Conservation (phyloP, 2,113 vertebrate species). For the Galemys pyrenaicus region DNA sequence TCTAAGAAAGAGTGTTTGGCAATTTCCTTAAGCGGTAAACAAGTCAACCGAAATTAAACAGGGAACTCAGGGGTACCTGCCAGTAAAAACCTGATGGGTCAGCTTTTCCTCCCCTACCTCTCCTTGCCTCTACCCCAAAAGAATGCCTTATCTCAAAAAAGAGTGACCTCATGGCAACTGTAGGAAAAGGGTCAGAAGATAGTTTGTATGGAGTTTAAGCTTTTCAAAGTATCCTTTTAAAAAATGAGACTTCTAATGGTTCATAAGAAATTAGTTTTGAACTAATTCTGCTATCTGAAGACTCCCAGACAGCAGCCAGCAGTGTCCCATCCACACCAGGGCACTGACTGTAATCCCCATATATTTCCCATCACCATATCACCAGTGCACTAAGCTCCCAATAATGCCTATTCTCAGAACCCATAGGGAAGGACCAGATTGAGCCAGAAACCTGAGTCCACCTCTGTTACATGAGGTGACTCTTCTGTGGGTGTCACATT, state of each 20-base stretch:
- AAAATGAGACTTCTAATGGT: not conserved
- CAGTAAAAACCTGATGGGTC: not conserved
- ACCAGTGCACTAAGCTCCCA: accelerated
- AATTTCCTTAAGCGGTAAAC: constrained; percentile 39
- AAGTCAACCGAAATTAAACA: not conserved
- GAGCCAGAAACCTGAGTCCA: not conserved
- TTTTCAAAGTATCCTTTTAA: not conserved
- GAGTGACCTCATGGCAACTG: not conserved
- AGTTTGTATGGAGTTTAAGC: not conserved
- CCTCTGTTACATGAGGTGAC: not conserved
- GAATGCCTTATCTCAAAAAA: accelerated
- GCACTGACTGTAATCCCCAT: no score
- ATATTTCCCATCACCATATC: no score
- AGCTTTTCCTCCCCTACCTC: no score
- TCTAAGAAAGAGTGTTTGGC: constrained; percentile 34
- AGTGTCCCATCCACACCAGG: not conserved
- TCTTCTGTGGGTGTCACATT: not conserved
- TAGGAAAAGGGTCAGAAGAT: not conserved
- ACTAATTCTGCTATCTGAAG: no score
- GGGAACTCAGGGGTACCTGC: not conserved
- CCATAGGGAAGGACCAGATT: not conserved
- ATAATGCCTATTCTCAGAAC: accelerated
- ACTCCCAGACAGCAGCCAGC: no score
- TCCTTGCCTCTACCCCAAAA: not conserved
- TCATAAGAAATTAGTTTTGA: not conserved